Evolutionary conservation across 2,888 invertebrate species (phyloP), one percentile per base, ranked within the genome.

Genomic region (Trilocha varians): DNA sequence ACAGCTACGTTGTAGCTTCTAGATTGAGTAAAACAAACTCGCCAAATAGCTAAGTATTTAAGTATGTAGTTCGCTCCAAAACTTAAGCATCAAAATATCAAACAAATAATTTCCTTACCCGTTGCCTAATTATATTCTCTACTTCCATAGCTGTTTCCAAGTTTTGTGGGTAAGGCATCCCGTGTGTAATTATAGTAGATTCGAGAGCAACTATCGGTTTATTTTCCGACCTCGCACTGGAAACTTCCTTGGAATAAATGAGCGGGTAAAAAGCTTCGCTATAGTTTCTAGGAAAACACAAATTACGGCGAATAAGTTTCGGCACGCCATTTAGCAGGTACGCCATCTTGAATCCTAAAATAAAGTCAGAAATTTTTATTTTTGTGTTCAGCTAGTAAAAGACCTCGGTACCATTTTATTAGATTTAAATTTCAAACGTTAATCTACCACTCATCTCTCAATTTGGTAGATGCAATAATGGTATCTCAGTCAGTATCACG

Each of bases 131-230:
- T 46, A 93, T 89, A 40, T 90, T 78, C 77, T 98, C 96, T 1
- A 98, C 93, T 64, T 90, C 87, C 34, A 90, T 45, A 3, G 98
- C 98, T 25, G 96, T 97, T 52, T 93, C 85, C 38, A 97, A 80
- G 80, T 99, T 99, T 40, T 93, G 87, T 0, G 99, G 99, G 77
- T 90, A 93, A 0, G 98, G 98, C 95, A 99, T 96, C 34, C 99
- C 99, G 80, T 99, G 99, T 1, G 98, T 98, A 46, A 99, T 95
- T 48, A 99, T 97, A 1, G 99, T 97, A 5, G 98, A 97, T 87
- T 99, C 99, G 53, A 99, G 83, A 2, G 98, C 98, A 13, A 99
- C 97, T 45, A 99, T 88, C 6, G 98, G 94, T 50, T 87, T 79
- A 17, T 85, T 78, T 37, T 83, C 74, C 40, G 78, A 71, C 52